Percentiles rank a stretch among this genome's conserved stretches.
Evolutionary conservation across 2,797 vertebrate genomes (phyloP).

Genomic region (Craterocephalus amniculus): DNA sequence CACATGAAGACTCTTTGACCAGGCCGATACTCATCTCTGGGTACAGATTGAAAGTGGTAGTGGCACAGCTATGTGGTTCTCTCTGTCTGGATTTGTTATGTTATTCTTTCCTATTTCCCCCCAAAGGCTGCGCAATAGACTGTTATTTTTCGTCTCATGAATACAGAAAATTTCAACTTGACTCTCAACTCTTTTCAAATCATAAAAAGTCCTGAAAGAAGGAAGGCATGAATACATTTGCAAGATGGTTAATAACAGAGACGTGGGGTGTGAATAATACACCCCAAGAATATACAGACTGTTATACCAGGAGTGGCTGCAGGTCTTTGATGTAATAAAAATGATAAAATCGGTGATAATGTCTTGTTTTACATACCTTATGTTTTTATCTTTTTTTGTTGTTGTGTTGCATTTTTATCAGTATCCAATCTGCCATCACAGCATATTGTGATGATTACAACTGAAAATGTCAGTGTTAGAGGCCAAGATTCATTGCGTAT

Average conservation of each 20-base stretch:
- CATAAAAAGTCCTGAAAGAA: slow-evolving; percentile 62
- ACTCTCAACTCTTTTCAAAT: slow-evolving; percentile 69
- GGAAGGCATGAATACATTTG: slow-evolving; percentile 58
- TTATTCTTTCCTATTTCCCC: slow-evolving; percentile 71
- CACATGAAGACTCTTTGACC: slow-evolving; percentile 82
- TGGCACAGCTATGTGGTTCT: slow-evolving; percentile 64
- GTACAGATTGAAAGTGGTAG: slow-evolving; percentile 80
- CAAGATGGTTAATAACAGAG: slow-evolving; percentile 56
- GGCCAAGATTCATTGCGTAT: not conserved
- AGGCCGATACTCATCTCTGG: slow-evolving; percentile 82
- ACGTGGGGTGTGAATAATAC: slow-evolving; percentile 56
- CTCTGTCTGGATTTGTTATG: slow-evolving; percentile 73
- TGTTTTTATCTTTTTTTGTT: not conserved
- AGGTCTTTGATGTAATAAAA: slow-evolving; percentile 43
- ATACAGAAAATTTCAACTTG: slow-evolving; percentile 72
- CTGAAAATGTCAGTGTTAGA: not conserved
- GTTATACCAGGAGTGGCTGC: slow-evolving; percentile 34
- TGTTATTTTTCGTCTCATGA: slow-evolving; percentile 71
- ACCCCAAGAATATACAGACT: slow-evolving; percentile 35
- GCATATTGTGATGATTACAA: slow-evolving; percentile 3
- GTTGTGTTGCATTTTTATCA: slow-evolving; percentile 1
- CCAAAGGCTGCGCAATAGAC: slow-evolving; percentile 59
- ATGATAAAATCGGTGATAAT: slow-evolving; percentile 30
- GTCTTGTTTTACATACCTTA: slow-evolving; percentile 5
- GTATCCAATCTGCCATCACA: not conserved